Percentiles rank a stretch among this genome's conserved stretches.
Conservation (phyloP, 2,113 vertebrate genomes). For the Phycodurus eques region DNA sequence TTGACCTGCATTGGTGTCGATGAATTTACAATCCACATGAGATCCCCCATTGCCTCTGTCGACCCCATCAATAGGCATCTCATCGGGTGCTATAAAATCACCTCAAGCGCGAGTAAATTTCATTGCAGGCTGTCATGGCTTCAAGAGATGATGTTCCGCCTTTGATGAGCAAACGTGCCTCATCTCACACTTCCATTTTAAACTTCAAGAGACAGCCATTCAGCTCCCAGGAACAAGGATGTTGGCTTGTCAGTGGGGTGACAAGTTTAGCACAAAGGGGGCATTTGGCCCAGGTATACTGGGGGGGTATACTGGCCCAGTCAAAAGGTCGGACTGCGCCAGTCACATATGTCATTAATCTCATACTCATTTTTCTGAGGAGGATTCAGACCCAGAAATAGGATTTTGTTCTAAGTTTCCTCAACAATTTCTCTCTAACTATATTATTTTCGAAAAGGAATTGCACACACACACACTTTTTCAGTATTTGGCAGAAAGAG, state of each 20-base stretch:
- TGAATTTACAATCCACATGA: slow-evolving; percentile 18
- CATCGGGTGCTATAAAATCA: slow-evolving; percentile 63
- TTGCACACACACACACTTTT: neutral
- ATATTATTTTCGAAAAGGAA: neutral
- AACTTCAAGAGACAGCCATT: slow-evolving; percentile 51
- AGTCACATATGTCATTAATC: slow-evolving; percentile 45
- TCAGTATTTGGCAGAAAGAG: neutral
- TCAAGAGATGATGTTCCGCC: slow-evolving; percentile 52
- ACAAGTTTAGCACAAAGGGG: slow-evolving; percentile 59
- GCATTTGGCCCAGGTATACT: slow-evolving; percentile 26
- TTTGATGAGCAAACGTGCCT: slow-evolving; percentile 68
- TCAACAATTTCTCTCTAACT: neutral
- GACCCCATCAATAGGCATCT: slow-evolving; percentile 47
- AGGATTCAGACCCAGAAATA: slow-evolving; percentile 4
- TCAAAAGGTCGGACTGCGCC: slow-evolving; percentile 38
- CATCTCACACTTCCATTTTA: slow-evolving; percentile 60
- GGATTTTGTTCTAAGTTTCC: neutral
- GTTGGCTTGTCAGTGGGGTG: slow-evolving; percentile 69
- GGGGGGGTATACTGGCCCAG: slow-evolving; percentile 31
- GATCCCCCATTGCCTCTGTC: slow-evolving; percentile 10
- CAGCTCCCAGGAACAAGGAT: slow-evolving; percentile 57
- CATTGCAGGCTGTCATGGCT: slow-evolving; percentile 52
- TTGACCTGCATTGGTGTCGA: slow-evolving; percentile 19
- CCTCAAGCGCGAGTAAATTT: slow-evolving; percentile 50
- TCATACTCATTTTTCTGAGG: slow-evolving; percentile 34